Percentiles rank a stretch among this genome's conserved stretches.
These are phyloP conservation scores for Cyprinodon brontotheroides DNA, from an alignment of 2,113 vertebrate genomes.

Conservation along the genomic window DNA sequence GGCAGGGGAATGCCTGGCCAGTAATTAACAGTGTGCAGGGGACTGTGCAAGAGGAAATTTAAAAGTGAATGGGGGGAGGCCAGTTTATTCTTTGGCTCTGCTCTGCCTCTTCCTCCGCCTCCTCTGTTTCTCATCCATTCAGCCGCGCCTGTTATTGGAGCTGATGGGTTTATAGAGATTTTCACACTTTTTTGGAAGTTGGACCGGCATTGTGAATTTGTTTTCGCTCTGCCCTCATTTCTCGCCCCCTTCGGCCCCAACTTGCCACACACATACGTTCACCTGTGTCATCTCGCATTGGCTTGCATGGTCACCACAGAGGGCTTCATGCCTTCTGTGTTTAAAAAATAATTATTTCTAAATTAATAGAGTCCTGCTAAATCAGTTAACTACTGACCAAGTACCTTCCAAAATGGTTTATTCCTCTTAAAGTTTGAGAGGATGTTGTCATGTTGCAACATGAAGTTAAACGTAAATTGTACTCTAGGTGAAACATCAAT, in stretches of 20 bases:
- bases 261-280: conserved; percentile 61
- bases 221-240: conserved; percentile 62
- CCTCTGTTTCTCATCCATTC: conserved; percentile 88
- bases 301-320: conserved; percentile 14
- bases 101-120: conserved; percentile 78
- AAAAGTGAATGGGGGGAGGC: conserved; percentile 95
- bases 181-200: conserved; percentile 93
- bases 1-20: conserved; percentile 92
- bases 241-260: conserved; percentile 40
- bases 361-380: neutral
- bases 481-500: too few species aligned
- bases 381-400: neutral
- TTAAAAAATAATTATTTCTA: neutral
- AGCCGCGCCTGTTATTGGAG: conserved; percentile 91
- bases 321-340: neutral
- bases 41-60: conserved; percentile 95
- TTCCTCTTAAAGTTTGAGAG: neutral
- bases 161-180: conserved; percentile 98
- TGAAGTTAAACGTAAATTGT: neutral
- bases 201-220: conserved; percentile 80
- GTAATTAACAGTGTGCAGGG: conserved; percentile 97
- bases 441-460: neutral
- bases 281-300: conserved; percentile 23
- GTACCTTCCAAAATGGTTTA: neutral
- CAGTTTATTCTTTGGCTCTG: conserved; percentile 88